Base-by-base conservation (phyloP, 2,113 vertebrate species). In the Microcebus murinus region DNA sequence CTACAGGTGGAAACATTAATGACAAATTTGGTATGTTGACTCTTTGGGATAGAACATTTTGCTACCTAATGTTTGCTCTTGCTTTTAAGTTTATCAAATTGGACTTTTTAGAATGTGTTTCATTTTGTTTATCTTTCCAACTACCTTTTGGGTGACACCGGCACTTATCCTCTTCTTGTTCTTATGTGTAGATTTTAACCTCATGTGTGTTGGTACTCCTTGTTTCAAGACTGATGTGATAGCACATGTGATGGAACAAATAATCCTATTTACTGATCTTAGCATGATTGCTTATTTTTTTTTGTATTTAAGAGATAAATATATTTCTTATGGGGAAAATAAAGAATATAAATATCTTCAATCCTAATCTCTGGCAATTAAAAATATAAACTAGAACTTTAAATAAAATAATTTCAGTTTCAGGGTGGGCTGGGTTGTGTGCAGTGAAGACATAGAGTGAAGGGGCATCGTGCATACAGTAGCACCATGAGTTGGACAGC, bases 391-490 rank as follows among this genome's bases (percentile, higher is more conserved):
- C 10, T n/a, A 59, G 6, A 65, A n/a, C 21, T 85, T 61, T 59
- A 42, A 18, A 23, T 8, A 70, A 10, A 87, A 2, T 18, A 4
- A 76, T 61, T 91, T 91, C 14, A 29, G 6, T n/a, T 68, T 74
- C n/a, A 80, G 17, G 6, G 1, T 39, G 27, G 74, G 5, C 9
- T 83, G 96, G 7, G 1, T 15, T 59, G 1, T 42, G 13, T 39
- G 18, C 7, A 3, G 2, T 29, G 31, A 11, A 90, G 31, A 13
- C 36, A 21, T 11, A 23, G 6, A 31, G 1, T 6, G 27, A 65
- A 12, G 2, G 4, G 3, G 1, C 8, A 59, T 23, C 13, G 17
- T 31, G 2, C 52, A 31, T 4, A 68, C 8, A 29, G 8, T 6
- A 36, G 36, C 1, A 31, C 0, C 3, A 23, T 29, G 4, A 84